These are phyloP conservation scores for Argyrosomus regius DNA, from an alignment of 2,797 vertebrate species.

Conservation along the genomic window DNA sequence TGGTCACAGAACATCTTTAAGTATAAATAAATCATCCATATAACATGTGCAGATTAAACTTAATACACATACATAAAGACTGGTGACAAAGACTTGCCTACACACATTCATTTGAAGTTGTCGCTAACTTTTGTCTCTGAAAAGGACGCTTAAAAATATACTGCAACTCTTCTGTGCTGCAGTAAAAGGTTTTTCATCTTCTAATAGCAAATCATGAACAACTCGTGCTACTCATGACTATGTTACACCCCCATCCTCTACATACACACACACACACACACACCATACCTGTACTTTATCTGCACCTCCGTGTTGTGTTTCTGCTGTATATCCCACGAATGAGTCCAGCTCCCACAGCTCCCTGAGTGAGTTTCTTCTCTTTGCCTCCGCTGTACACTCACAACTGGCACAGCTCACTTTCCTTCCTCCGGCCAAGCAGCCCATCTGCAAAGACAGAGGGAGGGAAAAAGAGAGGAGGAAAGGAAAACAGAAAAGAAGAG, in stretches of 20 bases:
- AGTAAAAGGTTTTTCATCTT: neutral
- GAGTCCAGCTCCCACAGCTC: slow-evolving; percentile 51
- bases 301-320: slow-evolving; percentile 38
- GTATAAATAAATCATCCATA: neutral
- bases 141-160: neutral
- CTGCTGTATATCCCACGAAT: slow-evolving; percentile 62
- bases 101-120: neutral
- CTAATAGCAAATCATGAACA: neutral
- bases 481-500: slow-evolving; percentile 44
- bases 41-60: neutral
- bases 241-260: neutral
- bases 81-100: neutral
- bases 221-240: neutral
- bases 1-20: neutral
- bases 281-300: slow-evolving; percentile 70
- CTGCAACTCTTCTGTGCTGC: neutral
- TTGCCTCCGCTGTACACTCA: slow-evolving; percentile 57
- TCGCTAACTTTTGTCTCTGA: slow-evolving; percentile 6
- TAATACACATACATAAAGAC: neutral
- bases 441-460: slow-evolving; percentile 75
- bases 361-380: slow-evolving; percentile 58
- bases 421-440: slow-evolving; percentile 67
- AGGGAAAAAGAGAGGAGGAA: slow-evolving; percentile 36
- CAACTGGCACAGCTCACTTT: slow-evolving; percentile 70
- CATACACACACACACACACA: slow-evolving; percentile 21